phyloP scores from a whole-genome alignment of 2,888 invertebrate genomes.

The Macrostomum cliftonense region DNA sequence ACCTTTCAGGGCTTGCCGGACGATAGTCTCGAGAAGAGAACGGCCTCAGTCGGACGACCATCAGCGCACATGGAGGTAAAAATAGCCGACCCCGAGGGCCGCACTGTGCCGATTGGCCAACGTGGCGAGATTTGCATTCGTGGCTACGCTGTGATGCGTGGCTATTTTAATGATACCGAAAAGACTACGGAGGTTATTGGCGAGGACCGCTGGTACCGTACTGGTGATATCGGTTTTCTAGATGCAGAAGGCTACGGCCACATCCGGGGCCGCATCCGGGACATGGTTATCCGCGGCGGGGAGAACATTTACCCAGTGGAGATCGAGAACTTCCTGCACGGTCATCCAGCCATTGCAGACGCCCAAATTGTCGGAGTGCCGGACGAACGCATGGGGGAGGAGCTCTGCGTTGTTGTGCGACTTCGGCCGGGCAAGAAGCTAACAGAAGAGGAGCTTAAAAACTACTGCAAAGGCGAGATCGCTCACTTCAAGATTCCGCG shows the following conservation, averaged over 20 bases:
- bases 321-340: constrained; percentile 56
- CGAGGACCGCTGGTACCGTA: constrained; percentile 56
- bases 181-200: constrained; percentile 52
- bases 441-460: constrained; percentile 45
- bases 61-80: constrained; percentile 43
- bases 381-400: constrained; percentile 56
- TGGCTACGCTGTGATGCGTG: constrained; percentile 58
- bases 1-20: constrained; percentile 41
- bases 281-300: constrained; percentile 60
- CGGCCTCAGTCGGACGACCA: constrained; percentile 43
- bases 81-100: constrained; percentile 46
- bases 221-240: constrained; percentile 55
- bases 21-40: constrained; percentile 40
- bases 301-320: constrained; percentile 64
- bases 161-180: constrained; percentile 59
- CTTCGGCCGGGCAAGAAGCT: constrained; percentile 42
- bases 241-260: constrained; percentile 51
- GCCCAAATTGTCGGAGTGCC: constrained; percentile 51
- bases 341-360: constrained; percentile 55
- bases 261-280: constrained; percentile 55
- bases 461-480: constrained; percentile 51
- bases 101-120: constrained; percentile 50
- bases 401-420: constrained; percentile 43
- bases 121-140: constrained; percentile 57
- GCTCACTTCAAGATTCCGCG: constrained; percentile 64